These are phyloP conservation scores for Xanthia togata DNA, from an alignment of 2,888 invertebrate genomes.

Conservation along the genomic window DNA sequence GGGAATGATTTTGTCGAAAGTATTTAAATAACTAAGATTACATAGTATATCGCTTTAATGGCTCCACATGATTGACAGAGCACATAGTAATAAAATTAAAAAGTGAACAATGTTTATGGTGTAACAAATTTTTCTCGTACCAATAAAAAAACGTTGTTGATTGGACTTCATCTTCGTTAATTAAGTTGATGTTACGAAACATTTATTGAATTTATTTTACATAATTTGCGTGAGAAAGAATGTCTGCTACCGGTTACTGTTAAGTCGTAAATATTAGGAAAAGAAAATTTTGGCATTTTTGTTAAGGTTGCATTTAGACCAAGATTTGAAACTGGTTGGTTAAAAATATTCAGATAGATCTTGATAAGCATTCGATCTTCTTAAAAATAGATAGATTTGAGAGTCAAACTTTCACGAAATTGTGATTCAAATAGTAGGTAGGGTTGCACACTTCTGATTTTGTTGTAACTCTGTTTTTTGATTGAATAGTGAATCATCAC, in stretches of 20 bases:
- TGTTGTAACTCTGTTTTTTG: not conserved
- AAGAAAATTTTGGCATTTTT: constrained; percentile 8
- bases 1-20: constrained; percentile 77
- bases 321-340: constrained; percentile 36
- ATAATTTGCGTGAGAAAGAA: constrained; percentile 66
- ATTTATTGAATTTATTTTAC: constrained; percentile 64
- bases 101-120: constrained; percentile 72
- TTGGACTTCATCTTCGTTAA: constrained; percentile 72
- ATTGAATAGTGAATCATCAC: not conserved
- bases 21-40: constrained; percentile 76
- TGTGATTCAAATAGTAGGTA: not conserved
- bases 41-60: constrained; percentile 75
- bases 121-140: constrained; percentile 66
- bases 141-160: constrained; percentile 71
- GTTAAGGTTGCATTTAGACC: constrained; percentile 11
- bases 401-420: not conserved
- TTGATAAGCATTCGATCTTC: not conserved
- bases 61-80: constrained; percentile 74
- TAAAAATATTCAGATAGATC: not conserved
- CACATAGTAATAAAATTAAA: constrained; percentile 73
- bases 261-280: constrained; percentile 38
- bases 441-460: not conserved
- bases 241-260: constrained; percentile 53
- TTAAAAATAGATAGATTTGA: not conserved
- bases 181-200: constrained; percentile 68